Base-by-base conservation (phyloP, 2,797 vertebrate genomes). In the Serranus cabrilla region DNA sequence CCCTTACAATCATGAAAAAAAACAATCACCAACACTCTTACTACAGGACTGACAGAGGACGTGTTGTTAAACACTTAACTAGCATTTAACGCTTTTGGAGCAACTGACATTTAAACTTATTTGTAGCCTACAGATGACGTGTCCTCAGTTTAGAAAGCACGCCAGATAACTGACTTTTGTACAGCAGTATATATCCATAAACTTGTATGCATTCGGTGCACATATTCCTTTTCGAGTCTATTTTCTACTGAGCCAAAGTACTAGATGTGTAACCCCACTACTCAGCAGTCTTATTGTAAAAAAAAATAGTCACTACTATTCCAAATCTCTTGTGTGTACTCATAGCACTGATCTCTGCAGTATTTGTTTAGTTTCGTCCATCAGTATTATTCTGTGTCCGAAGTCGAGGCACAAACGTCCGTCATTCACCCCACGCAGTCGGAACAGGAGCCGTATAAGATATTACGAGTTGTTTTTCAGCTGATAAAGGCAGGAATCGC, bases 231-330 rank as follows among this genome's bases (percentile, higher is more conserved):
- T 88, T 83, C 61, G 21, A 86, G 67, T 89, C 73, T 79, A 72
- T 92, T 93, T 92, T 91, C 79, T 90, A 92, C 92, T 93, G 93
- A 94, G 93, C 93, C 93, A 94, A 93, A 93, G 91, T 91, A 87
- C 85, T 88, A 85, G 59, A 79, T 78, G 77, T 88, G 57, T 88
- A 90, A 75, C 65, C 80, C 87, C 80, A 87, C 86, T 88, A 89
- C 83, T 90, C 88, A 20, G 77, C 90, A 83, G 89, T 92, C 92
- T 91, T 89, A 90, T 85, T 76, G 77, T 84, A 58, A 54, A 52
- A 47, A 63, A 51, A 66, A 49, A 71, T 18, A 83, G 78, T 90
- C 88, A 83, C 80, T 84, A 89, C 87, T 86, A 91, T 93, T 91
- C 90, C 85, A 88, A 47, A 49, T 73, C 67, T 83, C n/a, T 84